Conservation (phyloP, 2,888 invertebrate genomes). For the Ligdia adustata region DNA sequence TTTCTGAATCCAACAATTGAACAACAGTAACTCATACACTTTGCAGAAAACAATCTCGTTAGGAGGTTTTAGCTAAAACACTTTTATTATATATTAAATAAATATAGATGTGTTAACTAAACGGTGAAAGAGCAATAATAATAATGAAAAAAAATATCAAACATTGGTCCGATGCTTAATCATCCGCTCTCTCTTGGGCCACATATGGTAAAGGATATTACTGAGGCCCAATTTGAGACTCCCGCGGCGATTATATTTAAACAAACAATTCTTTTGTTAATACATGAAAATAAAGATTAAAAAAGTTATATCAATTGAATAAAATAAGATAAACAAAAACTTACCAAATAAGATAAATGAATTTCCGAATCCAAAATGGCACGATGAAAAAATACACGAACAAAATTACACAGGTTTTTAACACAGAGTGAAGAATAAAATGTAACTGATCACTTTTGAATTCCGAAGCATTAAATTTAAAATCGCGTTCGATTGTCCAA, state of each 20-base stretch:
- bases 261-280: too few relatives aligned
- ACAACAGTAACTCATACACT: too few relatives aligned
- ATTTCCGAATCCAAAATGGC: not conserved
- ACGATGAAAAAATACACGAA: not conserved
- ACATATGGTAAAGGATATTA: constrained; percentile 7
- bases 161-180: too few relatives aligned
- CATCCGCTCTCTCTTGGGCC: constrained; percentile 8
- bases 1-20: too few relatives aligned
- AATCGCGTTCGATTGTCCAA: constrained; percentile 41
- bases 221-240: constrained; percentile 14
- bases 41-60: too few relatives aligned
- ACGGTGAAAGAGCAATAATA: too few relatives aligned
- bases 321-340: not conserved
- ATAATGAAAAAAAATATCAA: too few relatives aligned
- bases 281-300: too few relatives aligned
- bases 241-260: constrained; percentile 16
- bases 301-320: constrained; percentile 2
- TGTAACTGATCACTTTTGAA: not conserved
- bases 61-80: too few relatives aligned
- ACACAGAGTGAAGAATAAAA: constrained; percentile 10
- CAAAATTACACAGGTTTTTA: not conserved
- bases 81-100: too few relatives aligned
- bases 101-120: too few relatives aligned
- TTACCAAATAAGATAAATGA: constrained; percentile 1
- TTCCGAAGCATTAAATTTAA: constrained; percentile 2